phyloP scores from a whole-genome alignment of 2,797 vertebrate genomes.

The Smutsia temminckii region DNA sequence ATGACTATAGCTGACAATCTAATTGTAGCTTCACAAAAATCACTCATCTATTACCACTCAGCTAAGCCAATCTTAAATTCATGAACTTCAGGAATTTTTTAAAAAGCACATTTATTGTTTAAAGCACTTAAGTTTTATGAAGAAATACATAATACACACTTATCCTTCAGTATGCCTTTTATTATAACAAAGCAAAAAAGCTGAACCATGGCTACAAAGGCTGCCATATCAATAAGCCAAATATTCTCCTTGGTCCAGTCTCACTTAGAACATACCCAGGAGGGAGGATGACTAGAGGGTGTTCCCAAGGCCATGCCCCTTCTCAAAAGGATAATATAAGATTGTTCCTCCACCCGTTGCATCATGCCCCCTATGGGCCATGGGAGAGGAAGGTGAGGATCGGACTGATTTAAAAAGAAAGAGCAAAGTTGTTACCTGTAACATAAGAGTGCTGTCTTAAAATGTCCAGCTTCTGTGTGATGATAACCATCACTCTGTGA shows the following conservation, averaged over 20 bases:
- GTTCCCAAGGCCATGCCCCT: neutral
- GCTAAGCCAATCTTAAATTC: neutral
- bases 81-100: neutral
- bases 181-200: neutral
- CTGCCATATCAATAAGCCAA: neutral
- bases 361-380: neutral
- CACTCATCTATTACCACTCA: neutral
- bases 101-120: neutral
- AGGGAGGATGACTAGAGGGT: neutral
- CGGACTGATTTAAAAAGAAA: neutral
- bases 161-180: constrained; percentile 33
- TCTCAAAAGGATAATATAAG: neutral
- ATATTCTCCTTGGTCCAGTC: neutral
- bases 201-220: neutral
- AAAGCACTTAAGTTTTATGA: neutral
- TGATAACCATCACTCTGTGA: neutral
- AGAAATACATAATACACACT: neutral
- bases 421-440: neutral
- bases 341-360: neutral
- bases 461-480: neutral
- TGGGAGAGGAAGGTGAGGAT: neutral
- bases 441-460: neutral
- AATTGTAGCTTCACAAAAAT: neutral
- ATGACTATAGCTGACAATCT: neutral
- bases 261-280: neutral